Percentiles rank a stretch among this genome's conserved stretches.
These are phyloP conservation scores for Bambusicola thoracicus DNA, from an alignment of 2,113 vertebrate species.

Conservation along the genomic window DNA sequence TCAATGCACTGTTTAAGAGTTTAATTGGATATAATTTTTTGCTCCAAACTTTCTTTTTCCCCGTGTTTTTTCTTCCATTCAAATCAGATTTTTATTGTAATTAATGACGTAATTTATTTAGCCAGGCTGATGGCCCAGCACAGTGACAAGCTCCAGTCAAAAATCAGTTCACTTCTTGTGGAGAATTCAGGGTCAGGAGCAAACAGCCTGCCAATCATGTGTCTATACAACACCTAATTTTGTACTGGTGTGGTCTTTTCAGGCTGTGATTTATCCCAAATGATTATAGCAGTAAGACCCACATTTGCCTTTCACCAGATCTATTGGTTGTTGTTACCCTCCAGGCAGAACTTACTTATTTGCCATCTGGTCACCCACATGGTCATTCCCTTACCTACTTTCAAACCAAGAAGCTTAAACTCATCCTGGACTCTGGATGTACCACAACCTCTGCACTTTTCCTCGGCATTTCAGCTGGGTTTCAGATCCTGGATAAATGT, in stretches of 20 bases:
- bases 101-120: neutral
- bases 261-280: neutral
- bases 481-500: neutral
- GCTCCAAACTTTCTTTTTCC: neutral
- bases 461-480: neutral
- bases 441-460: neutral
- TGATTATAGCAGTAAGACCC: neutral
- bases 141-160: neutral
- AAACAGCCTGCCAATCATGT: neutral
- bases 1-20: neutral
- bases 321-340: neutral
- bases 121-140: neutral
- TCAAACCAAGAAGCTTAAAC: neutral
- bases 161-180: neutral
- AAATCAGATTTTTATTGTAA: neutral
- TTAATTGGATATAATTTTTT: neutral
- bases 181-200: neutral
- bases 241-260: neutral
- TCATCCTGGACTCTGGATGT: neutral
- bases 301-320: neutral
- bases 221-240: neutral
- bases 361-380: rapidly evolving
- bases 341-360: neutral
- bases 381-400: neutral
- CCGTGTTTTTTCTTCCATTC: neutral